These are phyloP conservation scores for Peromyscus nudipes DNA, from an alignment of 2,797 vertebrate genomes.

Conservation along the genomic window DNA sequence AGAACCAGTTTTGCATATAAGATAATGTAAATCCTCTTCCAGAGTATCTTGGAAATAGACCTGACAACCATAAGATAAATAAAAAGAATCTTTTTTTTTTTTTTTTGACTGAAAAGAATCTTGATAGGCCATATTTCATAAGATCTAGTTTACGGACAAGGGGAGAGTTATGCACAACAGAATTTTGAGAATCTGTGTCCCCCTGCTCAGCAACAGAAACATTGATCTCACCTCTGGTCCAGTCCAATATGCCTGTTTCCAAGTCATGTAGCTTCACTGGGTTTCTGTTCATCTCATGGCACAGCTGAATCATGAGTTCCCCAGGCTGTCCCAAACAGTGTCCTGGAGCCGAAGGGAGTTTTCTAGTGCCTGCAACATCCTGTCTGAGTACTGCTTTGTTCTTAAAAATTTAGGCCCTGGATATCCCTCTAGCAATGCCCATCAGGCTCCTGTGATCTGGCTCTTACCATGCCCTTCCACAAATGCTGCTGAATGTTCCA, in stretches of 20 bases:
- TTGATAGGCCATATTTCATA: neutral
- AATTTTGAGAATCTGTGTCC: neutral
- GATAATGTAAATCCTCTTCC: neutral
- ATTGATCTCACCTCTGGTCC: neutral
- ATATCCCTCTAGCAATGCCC: neutral
- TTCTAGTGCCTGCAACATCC: neutral
- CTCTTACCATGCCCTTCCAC: neutral
- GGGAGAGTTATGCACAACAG: neutral
- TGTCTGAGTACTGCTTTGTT: neutral
- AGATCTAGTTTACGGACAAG: neutral
- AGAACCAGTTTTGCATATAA: neutral
- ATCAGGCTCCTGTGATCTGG: neutral
- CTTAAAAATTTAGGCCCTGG: neutral
- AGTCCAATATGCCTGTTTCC: neutral
- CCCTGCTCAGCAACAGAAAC: neutral
- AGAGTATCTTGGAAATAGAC: neutral
- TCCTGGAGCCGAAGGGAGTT: neutral
- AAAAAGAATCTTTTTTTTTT: neutral
- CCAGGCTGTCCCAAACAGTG: neutral
- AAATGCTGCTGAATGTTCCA: neutral
- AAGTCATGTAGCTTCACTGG: neutral
- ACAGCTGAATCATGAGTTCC: neutral
- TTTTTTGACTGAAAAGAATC: no score
- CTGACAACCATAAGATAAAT: neutral
- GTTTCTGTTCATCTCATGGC: neutral